Evolutionary conservation across 2,113 vertebrate genomes (phyloP), one percentile per base, ranked within the genome.

Genomic region (Baryphthengus martii): DNA sequence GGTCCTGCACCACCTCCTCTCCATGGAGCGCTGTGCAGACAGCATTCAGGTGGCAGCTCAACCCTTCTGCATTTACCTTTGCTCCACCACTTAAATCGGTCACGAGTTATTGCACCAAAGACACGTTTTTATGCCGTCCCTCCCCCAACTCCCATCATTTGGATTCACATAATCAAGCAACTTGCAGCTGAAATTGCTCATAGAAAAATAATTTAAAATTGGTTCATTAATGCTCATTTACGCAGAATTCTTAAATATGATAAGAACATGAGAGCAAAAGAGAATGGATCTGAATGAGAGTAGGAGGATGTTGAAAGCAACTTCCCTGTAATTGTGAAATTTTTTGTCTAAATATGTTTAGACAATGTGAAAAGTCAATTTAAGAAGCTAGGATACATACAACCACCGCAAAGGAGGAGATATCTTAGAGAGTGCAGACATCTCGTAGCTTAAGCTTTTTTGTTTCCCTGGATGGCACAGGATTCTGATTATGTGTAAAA

Each of bases 151-250:
- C 39, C 55, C 89, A 66, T 93, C 76, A 95, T 94, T 95, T 92
- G 81, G 88, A 97, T 95, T 96, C 95, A 95, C 44, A 93, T 94
- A 96, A 96, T 97, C 96, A 96, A 95, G 94, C 47, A 3, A 93
- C 94, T 94, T 65, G 80, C 80, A 96, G 93, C 95, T 85, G 84
- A 96, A 97, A 97, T 95, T 94, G 93, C 95, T 97, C 94, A 84
- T 56, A 92, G 93, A 95, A 96, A 96, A 95, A 96, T 96, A 96
- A 97, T 95, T 96, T 95, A 16, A 95, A 97, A 96, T 96, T 95
- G 92, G 81, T 96, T 96, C 96, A 95, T 96, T 97, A 97, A 97
- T 96, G 96, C 83, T 95, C 89, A 90, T 97, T 96, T 97, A 93
- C 8, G 1, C 77, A 80, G 94, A 96, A 96, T 96, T 96, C 93